phyloP scores from a whole-genome alignment of 2,888 invertebrate species.

The Lasioglossum villosulum region DNA sequence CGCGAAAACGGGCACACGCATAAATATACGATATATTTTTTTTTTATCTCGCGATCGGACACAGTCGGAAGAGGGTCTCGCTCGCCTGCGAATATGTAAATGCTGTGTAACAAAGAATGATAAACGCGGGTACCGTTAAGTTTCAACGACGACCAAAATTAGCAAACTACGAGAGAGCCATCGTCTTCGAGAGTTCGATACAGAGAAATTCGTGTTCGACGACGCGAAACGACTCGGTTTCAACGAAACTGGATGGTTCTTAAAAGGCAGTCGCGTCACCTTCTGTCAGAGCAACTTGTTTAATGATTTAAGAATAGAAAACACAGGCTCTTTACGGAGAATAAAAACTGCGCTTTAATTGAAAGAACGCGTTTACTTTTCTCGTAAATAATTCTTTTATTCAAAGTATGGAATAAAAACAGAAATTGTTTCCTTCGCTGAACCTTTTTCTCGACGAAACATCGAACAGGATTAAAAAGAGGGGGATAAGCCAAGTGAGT shows the following conservation, averaged over 20 bases:
- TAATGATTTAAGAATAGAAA: not conserved
- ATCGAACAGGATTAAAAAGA: not conserved
- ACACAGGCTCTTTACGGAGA: not conserved
- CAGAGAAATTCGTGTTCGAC: not conserved
- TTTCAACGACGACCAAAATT: not conserved
- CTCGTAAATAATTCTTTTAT: not conserved
- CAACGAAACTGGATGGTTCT: not conserved
- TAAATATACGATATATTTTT: not conserved
- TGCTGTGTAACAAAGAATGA: not conserved
- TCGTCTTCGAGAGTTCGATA: not conserved
- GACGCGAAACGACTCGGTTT: not conserved
- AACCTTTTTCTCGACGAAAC: not conserved
- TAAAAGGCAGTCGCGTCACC: not conserved
- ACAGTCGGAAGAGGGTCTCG: not conserved
- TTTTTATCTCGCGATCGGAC: slow-evolving; percentile 7
- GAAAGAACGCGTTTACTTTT: not conserved
- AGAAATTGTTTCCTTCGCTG: not conserved
- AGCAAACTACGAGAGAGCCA: not conserved
- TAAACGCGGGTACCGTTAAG: not conserved
- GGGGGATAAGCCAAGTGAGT: slow-evolving; percentile 13
- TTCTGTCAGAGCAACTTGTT: not conserved
- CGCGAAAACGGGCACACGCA: not conserved
- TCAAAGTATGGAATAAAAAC: not conserved
- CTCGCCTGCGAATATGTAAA: not conserved
- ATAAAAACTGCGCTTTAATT: not conserved